Evolutionary conservation across 2,113 vertebrate species (phyloP), one percentile per base, ranked within the genome.

Genomic region (Urocitellus parryii): DNA sequence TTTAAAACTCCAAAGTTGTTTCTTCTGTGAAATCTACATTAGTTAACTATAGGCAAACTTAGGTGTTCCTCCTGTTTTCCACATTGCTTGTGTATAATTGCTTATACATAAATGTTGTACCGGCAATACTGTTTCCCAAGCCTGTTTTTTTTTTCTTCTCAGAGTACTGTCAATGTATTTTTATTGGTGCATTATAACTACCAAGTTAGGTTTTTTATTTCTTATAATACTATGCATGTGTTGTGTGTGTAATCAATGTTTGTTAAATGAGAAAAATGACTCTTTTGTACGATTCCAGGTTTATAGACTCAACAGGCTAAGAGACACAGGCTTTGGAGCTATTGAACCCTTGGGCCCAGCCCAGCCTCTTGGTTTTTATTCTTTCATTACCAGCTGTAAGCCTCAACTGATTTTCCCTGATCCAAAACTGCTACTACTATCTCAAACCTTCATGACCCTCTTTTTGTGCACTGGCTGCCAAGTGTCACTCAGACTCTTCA

Each of bases 1-100:
- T 77, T 85, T 88, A 68, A 96, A 45, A 79, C 29, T 88, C 39
- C 25, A 74, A 72, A 76, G 61, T n/a, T 56, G 2, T 91, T 87
- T 95, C 18, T 88, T 88, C 73, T 68, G 37, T 92, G 68, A 80
- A 84, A 84, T 11, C 18, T 72, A 29, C 25, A 25, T 32, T 88
- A 42, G 27, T 42, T 90, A 56, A n/a, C 79, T 37, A 17, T 42
- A 74, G 58, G 45, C 65, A 77, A 76, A 79, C 32, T 45, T 53
- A 12, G n/a, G 42, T 29, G 4, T 14, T n/a, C 22, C 39, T 90
- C n/a, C 27, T 61, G 0, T 12, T 45, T 88, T 32, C 53, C 24
- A 8, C 73, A 68, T 82, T 91, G 39, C 58, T 82, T 58, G 5
- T 74, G 61, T 39, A n/a, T 27, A 4, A 48, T 42, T 20, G 29